phyloP scores from a whole-genome alignment of 2,888 invertebrate genomes.

The Torymus texanus region DNA sequence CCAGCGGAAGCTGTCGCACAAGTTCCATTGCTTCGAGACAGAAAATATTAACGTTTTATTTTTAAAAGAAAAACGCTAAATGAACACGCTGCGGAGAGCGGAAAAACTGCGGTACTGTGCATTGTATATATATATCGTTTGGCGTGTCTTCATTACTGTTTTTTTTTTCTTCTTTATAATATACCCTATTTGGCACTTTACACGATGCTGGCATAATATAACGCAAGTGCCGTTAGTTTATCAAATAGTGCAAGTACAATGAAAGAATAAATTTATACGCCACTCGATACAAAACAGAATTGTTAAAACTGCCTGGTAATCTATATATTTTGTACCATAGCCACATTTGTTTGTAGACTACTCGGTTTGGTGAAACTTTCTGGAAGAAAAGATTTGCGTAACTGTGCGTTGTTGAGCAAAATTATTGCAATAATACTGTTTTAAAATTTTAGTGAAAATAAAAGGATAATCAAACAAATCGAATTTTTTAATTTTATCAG shows the following conservation, averaged over 20 bases:
- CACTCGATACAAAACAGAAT: constrained; percentile 34
- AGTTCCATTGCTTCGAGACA: constrained; percentile 48
- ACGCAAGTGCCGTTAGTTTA: constrained; percentile 45
- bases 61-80: constrained; percentile 6
- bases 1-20: constrained; percentile 49
- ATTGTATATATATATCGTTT: constrained; percentile 17
- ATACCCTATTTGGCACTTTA: constrained; percentile 61
- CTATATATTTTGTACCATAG: constrained; percentile 43
- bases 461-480: too few relatives aligned
- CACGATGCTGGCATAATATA: constrained; percentile 52
- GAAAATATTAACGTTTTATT: constrained; percentile 14
- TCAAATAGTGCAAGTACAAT: constrained; percentile 45
- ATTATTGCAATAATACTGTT: not conserved
- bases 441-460: not conserved
- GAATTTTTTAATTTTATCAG: too few relatives aligned
- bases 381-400: constrained; percentile 19
- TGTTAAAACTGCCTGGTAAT: constrained; percentile 46
- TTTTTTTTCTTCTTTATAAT: constrained; percentile 16
- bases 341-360: constrained; percentile 24
- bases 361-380: constrained; percentile 9
- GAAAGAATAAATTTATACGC: constrained; percentile 43
- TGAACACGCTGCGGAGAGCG: constrained; percentile 26
- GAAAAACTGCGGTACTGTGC: constrained; percentile 34
- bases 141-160: constrained; percentile 26
- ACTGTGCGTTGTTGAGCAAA: constrained; percentile 23